Base-by-base conservation (phyloP, 2,888 invertebrate species). In the Kryphioiulus occultus region DNA sequence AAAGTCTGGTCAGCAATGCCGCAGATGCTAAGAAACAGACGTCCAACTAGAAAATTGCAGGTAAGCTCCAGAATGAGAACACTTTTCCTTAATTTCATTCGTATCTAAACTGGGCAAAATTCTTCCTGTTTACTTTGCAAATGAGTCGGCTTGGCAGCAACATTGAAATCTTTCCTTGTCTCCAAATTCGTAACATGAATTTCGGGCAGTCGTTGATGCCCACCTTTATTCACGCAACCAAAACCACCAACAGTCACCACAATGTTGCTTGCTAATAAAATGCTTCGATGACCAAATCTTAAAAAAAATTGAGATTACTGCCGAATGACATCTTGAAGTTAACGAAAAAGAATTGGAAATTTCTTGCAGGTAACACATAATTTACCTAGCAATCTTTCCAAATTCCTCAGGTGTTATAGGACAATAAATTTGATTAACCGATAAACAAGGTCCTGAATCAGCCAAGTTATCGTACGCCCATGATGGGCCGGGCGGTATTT, bases 11-110 rank as follows among this genome's bases (percentile, higher is more conserved):
- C 89, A 15, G 85, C 78, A 44, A 88, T 59, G 22, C 68, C 5
- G 9, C 89, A 89, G 47, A 89, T 88, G 10, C 90, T 87, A 82
- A 89, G 89, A 88, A 90, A 89, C 88, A 91, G 89, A 53, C 89
- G 88, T 83, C 88, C 86, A 19, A 86, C 89, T 89, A 53, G 86
- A 42, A 59, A 32, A 47, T 19, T 30, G 12, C 39, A 39, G 9
- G 32, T 17, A 44, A 47, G 9, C 22, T 7, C 39, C 86, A 39
- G 7, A 32, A 22, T 47, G 68, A 68, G 0, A 0, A 10, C 0
- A 5, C 0, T 22, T 68, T 68, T 22, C 26, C 10, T 44, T 15
- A 4, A 44, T 44, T 44, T 44, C 26, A 68, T 26, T 26, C 7
- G 10, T 44, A 9, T 44, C 26, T 26, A 26, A 26, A 26, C 9